Percentiles rank a stretch among this genome's conserved stretches.
Evolutionary conservation across 1,140 invertebrate species (phyloP).

Genomic region (Tetramorium simillimum): DNA sequence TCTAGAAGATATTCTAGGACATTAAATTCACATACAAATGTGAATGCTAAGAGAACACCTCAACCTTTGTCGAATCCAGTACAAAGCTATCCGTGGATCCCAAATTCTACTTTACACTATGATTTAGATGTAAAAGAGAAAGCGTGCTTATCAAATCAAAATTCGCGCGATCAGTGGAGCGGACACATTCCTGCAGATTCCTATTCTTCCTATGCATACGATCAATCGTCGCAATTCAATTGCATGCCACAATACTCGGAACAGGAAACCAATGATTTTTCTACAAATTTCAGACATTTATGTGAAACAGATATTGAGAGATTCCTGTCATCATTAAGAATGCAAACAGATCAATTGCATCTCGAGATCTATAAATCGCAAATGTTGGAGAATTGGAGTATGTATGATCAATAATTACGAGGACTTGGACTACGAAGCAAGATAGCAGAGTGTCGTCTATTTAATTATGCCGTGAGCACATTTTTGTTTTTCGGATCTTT

Average conservation of each 20-base stretch:
- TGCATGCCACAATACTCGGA: too few species aligned
- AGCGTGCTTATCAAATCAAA: neutral
- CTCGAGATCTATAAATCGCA: slow-evolving; percentile 77
- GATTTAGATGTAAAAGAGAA: neutral
- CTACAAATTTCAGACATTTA: neutral
- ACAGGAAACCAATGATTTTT: neutral
- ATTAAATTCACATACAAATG: neutral
- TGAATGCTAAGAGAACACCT: neutral
- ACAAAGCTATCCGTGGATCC: neutral
- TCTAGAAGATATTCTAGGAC: neutral
- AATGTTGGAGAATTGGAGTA: slow-evolving; percentile 66
- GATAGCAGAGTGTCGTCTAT: neutral
- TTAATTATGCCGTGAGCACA: neutral
- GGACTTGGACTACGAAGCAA: neutral
- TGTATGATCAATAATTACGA: neutral
- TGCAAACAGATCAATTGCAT: slow-evolving; percentile 77
- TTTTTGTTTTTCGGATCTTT: slow-evolving; percentile 36
- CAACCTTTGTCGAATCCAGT: neutral
- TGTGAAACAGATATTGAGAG: slow-evolving; percentile 67
- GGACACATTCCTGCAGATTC: too few species aligned
- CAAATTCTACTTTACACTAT: neutral
- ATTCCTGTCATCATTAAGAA: slow-evolving; percentile 75
- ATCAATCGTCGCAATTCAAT: neutral
- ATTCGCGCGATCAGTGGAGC: neutral
- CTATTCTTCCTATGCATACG: neutral